Conservation (phyloP, 2,888 invertebrate species). For the Drosophila emarginata region DNA sequence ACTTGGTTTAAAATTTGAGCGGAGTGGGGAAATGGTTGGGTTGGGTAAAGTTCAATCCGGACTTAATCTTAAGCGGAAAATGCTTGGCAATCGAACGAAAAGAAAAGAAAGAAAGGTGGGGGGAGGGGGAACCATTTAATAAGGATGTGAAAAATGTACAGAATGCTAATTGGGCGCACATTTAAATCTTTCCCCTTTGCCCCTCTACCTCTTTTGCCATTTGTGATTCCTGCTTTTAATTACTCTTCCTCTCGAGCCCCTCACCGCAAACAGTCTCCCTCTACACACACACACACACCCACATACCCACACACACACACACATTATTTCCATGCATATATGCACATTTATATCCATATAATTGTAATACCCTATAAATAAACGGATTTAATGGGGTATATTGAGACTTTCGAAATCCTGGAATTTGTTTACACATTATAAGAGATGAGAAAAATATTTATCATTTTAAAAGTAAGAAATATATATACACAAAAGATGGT, state of each 20-base stretch:
- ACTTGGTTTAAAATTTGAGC: not conserved
- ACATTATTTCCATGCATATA: not conserved
- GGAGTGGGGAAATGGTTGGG: not conserved
- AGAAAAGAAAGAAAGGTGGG: slow-evolving; percentile 29
- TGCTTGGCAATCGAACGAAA: slow-evolving; percentile 14
- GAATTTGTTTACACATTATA: too few species aligned
- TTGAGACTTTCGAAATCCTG: not conserved
- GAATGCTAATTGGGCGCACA: slow-evolving; percentile 67
- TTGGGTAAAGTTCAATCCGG: not conserved
- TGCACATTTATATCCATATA: slow-evolving; percentile 2
- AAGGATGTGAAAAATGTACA: slow-evolving; percentile 71
- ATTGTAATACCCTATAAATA: not conserved
- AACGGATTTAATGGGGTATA: not conserved
- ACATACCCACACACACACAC: not conserved
- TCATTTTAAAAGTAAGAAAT: too few species aligned
- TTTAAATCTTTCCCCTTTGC: slow-evolving; percentile 33
- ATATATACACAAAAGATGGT: too few species aligned
- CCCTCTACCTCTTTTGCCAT: slow-evolving; percentile 2
- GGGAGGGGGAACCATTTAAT: slow-evolving; percentile 47
- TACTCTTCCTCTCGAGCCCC: not conserved
- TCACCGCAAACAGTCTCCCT: not conserved
- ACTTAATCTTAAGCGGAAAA: slow-evolving; percentile 41
- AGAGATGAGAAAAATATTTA: too few species aligned
- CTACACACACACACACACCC: not conserved
- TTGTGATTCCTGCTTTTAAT: slow-evolving; percentile 30